Base-by-base conservation (phyloP, 2,113 vertebrate species). In the Poeciliopsis retropinna region DNA sequence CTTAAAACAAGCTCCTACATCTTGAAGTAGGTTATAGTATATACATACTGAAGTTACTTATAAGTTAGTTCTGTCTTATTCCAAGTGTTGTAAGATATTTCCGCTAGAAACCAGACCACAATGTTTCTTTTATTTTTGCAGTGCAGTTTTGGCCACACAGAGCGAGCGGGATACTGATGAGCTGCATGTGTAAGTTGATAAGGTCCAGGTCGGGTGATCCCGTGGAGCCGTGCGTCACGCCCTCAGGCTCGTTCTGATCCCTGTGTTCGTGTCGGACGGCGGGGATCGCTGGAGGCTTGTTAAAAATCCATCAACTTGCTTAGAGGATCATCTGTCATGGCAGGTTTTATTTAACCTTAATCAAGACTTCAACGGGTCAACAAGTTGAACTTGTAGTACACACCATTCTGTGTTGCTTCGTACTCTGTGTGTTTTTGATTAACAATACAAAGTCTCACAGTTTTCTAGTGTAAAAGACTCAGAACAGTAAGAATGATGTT, bases 101-200 rank as follows among this genome's bases (percentile, higher is more conserved):
- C 32, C 32, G 1, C 9, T 2, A 2, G 34, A 10, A 10, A 34
- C 34, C 9, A 34, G 34, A 34, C 9, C 34, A 10, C 34, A 37
- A 3, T 37, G 34, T 37, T 37, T 37, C 34, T 41, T 41, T 15
- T 41, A 4, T 41, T 12, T 41, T 4, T 15, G 12, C 39, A 41
- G 37, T 39, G 37, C 37, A 3, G 39, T 12, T 14, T 14, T 51
- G 70, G 47, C 10, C 31, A 12, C 62, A 25, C 60, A 63, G 30
- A 60, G 72, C 68, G 30, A 60, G 72, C 68, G 10, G 30, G 30
- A 41, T 14, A 62, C 60, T 15, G n/a, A 27, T 34, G n/a, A 85
- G 68, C 14, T 32, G 12, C 31, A 27, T 60, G n/a, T 71, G 88
- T 85, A 88, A 89, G 73, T 27, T 67, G 81, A 89, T 75, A 41